Base-by-base conservation (phyloP, 2,888 invertebrate species). In the Bibio marci region DNA sequence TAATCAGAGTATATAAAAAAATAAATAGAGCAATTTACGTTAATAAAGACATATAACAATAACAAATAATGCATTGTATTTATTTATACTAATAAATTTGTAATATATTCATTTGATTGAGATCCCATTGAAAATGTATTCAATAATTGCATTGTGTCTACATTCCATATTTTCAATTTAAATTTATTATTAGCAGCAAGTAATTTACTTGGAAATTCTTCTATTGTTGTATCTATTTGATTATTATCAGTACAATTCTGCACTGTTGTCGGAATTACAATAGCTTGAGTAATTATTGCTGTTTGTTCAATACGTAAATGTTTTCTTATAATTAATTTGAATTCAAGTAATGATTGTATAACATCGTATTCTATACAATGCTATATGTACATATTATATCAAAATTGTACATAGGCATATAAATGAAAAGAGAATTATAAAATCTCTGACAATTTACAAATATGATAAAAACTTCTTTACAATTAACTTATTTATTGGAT, bases 111-210 rank as follows among this genome's bases (percentile, higher is more conserved):
- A 26, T 75, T 75, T 57, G 69, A 77, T 3, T 73, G 69, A n/a
- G 82, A 80, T 1, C 76, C 79, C 22, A 78, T 59, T 4, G 22
- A 4, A 26, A 69, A 59, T 3, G 77, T 75, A n/a, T 70, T 64
- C 41, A 74, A 60, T n/a, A 73, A 73, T 66, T 72, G 70, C 40
- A 71, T 71, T 1, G 74, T 75, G 3, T 58, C 56, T 38, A 71
- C 66, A 54, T 78, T 75, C 36, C 76, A 57, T 35, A 78, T 58
- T 55, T 77, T 80, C 50, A 75, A 75, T 58, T 83, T 83, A 52
- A 65, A 68, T 74, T 76, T 57, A 38, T 37, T 31, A 37, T 46
- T 43, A 7, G 44, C 44, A 6, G 38, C 40, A 2, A 47, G 11
- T n/a, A 47, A 38, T 12, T 31, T 40, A 15, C 25, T 7, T 10